Percentiles rank a stretch among this genome's conserved stretches.
These are phyloP conservation scores for Hypothenemus hampei DNA, from an alignment of 1,140 invertebrate genomes.

Conservation along the genomic window DNA sequence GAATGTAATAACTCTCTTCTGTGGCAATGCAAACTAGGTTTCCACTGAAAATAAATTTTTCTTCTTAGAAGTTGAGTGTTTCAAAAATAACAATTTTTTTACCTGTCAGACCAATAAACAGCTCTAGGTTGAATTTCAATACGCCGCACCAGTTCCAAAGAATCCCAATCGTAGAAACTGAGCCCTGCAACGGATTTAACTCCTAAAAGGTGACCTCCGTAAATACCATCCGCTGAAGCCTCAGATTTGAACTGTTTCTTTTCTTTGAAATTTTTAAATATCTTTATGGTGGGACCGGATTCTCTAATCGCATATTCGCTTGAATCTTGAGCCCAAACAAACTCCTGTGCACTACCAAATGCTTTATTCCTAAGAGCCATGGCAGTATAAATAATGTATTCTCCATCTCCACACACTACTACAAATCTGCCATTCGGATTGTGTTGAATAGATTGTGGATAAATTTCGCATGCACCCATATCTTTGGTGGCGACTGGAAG, in stretches of 20 bases:
- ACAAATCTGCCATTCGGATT: conserved; percentile 99
- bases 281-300: conserved; percentile 77
- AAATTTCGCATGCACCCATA: conserved; percentile 99
- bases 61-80: not conserved
- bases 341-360: conserved; percentile 97
- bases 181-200: conserved; percentile 91
- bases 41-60: conserved; percentile 56
- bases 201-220: conserved; percentile 91
- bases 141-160: conserved; percentile 81
- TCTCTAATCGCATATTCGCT: conserved; percentile 94
- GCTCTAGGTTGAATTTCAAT: conserved; percentile 94
- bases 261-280: conserved; percentile 99
- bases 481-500: conserved; percentile 93
- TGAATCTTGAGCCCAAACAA: conserved; percentile 97
- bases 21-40: conserved; percentile 91
- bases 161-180: conserved; percentile 97
- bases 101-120: conserved; percentile 90
- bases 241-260: conserved; percentile 93
- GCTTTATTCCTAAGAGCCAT: conserved; percentile 98
- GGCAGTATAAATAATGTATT: conserved; percentile 99
- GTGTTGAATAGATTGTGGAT: conserved; percentile 96
- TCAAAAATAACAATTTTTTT: not conserved
- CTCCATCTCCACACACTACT: conserved; percentile 98
- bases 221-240: conserved; percentile 95
- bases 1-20: conserved; percentile 94